A percentile compares a stretch with the other conserved stretches of the same genome.
phyloP scores from a whole-genome alignment of 2,113 vertebrate genomes.

The Chloropsis cyanopogon region DNA sequence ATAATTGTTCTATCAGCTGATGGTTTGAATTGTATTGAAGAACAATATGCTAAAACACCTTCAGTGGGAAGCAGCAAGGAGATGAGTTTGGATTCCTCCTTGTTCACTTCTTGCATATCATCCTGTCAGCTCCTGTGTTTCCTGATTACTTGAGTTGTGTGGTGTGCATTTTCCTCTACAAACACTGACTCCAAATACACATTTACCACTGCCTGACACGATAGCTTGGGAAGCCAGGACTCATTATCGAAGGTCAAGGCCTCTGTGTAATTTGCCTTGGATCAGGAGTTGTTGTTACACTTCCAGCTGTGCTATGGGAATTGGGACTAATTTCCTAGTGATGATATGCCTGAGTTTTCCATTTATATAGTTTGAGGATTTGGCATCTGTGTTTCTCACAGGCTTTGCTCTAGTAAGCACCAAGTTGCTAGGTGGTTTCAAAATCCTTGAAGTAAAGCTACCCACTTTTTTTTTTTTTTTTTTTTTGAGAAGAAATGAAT shows the following conservation, averaged over 20 bases:
- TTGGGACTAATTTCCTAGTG: neutral
- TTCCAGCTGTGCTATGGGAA: neutral
- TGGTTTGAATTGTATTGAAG: slow-evolving; percentile 28
- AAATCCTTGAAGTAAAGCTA: neutral
- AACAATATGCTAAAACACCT: neutral
- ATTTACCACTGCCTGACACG: neutral
- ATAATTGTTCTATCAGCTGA: slow-evolving; percentile 40
- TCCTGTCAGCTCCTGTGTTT: neutral
- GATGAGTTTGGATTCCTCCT: neutral
- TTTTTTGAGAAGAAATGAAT: neutral
- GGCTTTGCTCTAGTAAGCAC: neutral
- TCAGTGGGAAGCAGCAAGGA: neutral
- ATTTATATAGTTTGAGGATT: neutral
- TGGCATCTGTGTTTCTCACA: neutral
- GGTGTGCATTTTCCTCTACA: neutral
- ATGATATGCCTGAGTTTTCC: neutral
- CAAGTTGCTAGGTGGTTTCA: neutral
- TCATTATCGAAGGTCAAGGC: neutral
- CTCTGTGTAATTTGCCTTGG: neutral
- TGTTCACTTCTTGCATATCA: neutral
- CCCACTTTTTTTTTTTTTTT: neutral
- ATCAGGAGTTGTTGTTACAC: neutral
- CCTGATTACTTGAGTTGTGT: neutral
- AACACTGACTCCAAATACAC: neutral
- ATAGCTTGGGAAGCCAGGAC: neutral